Base-by-base conservation (phyloP, 2,888 invertebrate species). In the Heliconius aoede region DNA sequence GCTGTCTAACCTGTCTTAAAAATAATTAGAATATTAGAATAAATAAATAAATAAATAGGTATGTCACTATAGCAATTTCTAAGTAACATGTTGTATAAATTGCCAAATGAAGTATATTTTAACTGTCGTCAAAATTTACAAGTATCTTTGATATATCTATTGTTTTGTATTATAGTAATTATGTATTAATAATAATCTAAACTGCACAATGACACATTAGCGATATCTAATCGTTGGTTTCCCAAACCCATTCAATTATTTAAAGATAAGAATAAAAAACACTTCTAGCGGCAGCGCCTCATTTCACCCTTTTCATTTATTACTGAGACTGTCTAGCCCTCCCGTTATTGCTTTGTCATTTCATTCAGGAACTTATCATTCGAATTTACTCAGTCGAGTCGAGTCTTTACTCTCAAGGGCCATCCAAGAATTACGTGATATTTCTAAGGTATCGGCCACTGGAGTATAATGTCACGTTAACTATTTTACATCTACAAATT, bases 281-380 rank as follows among this genome's bases (percentile, higher is more conserved):
- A 76, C 73, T 73, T 58, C 32, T 68, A 76, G 77, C 79, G 79
- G 77, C 79, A 77, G 79, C 72, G 78, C 81, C 76, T 80, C 80
- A 80, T 75, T 77, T 76, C 78, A 78, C 74, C 36, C 32, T 76
- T 58, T 58, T 69, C 80, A 77, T 80, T 69, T 62, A 80, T 79
- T 77, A 82, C 83, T 83, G 86, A 86, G 85, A 87, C 85, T 86
- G 87, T 83, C 76, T 77, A 80, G 86, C 86, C 86, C 86, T 86
- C 86, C 86, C 86, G 78, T 69, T 73, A 74, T 78, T 69, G 79
- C 73, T 62, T 78, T 73, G 71, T 68, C 81, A 81, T 78, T 72
- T 78, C 78, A 76, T 74, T 62, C 69, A 46, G 60, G 26, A 61
- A 71, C 46, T 61, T 24, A 79, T 74, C 68, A 77, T 77, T 74